These are phyloP conservation scores for Vanessa cardui DNA, from an alignment of 2,888 invertebrate genomes.

Conservation along the genomic window DNA sequence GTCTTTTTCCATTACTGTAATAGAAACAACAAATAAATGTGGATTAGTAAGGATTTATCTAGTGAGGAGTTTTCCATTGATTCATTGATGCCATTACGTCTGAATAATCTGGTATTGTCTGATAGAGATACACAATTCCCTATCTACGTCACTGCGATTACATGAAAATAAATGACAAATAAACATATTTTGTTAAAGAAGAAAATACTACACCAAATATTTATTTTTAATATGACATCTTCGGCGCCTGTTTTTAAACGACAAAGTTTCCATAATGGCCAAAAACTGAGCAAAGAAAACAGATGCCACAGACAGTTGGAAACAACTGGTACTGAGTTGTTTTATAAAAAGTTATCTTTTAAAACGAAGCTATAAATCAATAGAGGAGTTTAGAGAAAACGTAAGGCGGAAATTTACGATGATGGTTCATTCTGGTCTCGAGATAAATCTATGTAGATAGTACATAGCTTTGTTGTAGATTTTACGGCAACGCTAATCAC, in stretches of 20 bases:
- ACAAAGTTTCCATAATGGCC: constrained; percentile 70
- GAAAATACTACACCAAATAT: neutral
- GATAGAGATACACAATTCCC: constrained; percentile 34
- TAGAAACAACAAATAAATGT: constrained; percentile 41
- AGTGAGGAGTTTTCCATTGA: constrained; percentile 34
- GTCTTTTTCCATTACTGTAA: constrained; percentile 39
- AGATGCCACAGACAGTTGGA: constrained; percentile 79
- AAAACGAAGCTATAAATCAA: constrained; percentile 78
- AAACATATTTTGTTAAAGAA: neutral
- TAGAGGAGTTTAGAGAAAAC: constrained; percentile 72
- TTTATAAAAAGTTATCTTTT: constrained; percentile 79
- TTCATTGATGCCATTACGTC: constrained; percentile 38
- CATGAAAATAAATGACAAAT: constrained; percentile 14
- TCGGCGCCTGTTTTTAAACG: constrained; percentile 49
- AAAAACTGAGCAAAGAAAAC: constrained; percentile 74
- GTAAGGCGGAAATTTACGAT: constrained; percentile 74
- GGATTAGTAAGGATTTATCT: constrained; percentile 43
- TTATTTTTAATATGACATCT: constrained; percentile 27
- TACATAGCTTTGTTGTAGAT: constrained; percentile 61
- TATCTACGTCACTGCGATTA: constrained; percentile 30
- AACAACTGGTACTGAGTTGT: constrained; percentile 74
- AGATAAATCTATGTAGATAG: constrained; percentile 65
- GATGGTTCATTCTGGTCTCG: constrained; percentile 60
- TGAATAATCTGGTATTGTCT: too few relatives aligned
- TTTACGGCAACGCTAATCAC: constrained; percentile 66